Evolutionary conservation across 2,888 invertebrate genomes (phyloP), one percentile per base, ranked within the genome.

Genomic region (Caenorhabditis wallacei): DNA sequence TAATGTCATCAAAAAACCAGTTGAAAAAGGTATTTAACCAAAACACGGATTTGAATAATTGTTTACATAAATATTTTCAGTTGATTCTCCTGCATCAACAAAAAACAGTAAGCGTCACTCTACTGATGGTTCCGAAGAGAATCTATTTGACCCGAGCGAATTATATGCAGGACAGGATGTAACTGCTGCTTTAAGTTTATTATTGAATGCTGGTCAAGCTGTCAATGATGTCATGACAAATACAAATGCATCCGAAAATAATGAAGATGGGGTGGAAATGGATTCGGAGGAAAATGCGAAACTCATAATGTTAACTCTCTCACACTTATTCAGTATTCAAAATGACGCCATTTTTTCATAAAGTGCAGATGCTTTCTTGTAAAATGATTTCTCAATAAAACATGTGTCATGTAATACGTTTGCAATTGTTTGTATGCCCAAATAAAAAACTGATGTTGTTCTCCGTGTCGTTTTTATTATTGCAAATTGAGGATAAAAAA

Each of bases 241-340:
- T 20, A 5, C 24, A 13, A 24, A 3, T 22, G 24, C 26, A 2
- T 13, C 30, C 3, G 57, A 56, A 10, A 57, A 75, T 1, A 51
- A 37, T n/a, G 1, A 35, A n/a, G 61, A 61, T 11, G 30, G 30
- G 30, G 59, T 40, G 1, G 43, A 61, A 24, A 26, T 8, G 2
- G 61, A 16, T 16, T 10, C 40, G 10, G 61, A 61, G 2, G 78
- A 78, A 22, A 70, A 69, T n/a, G 54, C 78, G 0, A 53, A 61
- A 13, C 35, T 78, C 3, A 20, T 69, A 16, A 54, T 78, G 54
- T 43, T 69, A n/a, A 69, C 78, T 1, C 40, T 78, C 1, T 78
- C 78, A 3, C 43, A 61, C 10, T 20, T 78, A 13, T 78, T 78
- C 35, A 78, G 11, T 40, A 54, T 63, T 43, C 78, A 63, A 22